Conservation (phyloP, 2,113 vertebrate species). For the Rhizomys pruinosus region DNA sequence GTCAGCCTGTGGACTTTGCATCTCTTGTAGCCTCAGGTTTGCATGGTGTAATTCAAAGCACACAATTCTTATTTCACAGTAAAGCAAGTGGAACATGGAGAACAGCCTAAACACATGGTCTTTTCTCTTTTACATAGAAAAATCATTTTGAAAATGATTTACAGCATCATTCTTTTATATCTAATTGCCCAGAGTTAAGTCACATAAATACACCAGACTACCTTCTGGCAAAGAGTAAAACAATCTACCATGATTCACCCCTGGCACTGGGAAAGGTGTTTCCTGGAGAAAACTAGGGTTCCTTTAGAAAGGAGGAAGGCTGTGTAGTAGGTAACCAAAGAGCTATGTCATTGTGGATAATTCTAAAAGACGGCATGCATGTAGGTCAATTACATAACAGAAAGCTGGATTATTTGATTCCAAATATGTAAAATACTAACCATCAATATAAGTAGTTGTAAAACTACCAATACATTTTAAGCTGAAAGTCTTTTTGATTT, state of each 20-base stretch:
- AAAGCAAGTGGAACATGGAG: neutral
- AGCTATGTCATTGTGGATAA: neutral
- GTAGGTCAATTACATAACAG: neutral
- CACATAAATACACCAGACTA: neutral
- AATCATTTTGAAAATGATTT: neutral
- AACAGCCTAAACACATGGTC: neutral
- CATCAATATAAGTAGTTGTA: neutral
- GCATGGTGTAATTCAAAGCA: neutral
- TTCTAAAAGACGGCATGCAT: neutral
- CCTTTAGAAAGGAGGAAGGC: neutral
- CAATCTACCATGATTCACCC: neutral
- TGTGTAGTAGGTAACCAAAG: neutral
- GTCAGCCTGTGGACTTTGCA: too few species aligned
- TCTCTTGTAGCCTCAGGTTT: neutral
- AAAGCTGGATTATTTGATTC: neutral
- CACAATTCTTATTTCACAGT: neutral
- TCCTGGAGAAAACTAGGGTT: neutral
- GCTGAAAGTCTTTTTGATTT: neutral
- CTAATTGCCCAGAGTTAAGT: neutral
- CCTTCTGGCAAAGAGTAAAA: neutral
- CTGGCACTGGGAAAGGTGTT: neutral
- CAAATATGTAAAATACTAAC: neutral
- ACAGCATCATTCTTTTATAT: neutral
- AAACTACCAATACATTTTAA: constrained; percentile 3
- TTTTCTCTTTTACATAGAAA: neutral